Conservation (phyloP, 2,113 vertebrate species). For the Cisticola juncidis region DNA sequence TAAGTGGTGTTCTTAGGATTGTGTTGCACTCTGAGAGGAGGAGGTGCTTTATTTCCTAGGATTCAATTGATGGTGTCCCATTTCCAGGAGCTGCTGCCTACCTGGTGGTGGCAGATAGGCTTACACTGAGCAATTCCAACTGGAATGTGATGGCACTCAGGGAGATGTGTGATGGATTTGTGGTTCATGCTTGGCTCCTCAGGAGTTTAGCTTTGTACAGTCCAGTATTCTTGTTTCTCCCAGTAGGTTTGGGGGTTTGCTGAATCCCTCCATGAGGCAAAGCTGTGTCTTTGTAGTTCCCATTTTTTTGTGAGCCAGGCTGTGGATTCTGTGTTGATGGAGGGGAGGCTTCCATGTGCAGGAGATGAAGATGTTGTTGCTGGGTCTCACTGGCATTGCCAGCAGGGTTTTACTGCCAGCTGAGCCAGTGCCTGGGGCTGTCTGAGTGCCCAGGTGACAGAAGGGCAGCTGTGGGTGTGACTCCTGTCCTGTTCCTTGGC, state of each 20-base stretch:
- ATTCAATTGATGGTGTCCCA: conserved; percentile 1
- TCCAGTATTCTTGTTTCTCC: neutral
- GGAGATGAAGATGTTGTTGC: neutral
- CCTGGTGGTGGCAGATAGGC: neutral
- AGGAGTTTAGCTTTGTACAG: neutral
- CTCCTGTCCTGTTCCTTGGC: neutral
- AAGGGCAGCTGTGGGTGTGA: neutral
- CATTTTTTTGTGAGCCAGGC: neutral
- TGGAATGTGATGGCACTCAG: neutral
- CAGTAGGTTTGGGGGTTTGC: neutral
- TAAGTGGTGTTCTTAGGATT: neutral
- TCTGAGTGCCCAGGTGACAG: neutral
- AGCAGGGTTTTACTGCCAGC: neutral
- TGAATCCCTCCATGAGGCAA: neutral
- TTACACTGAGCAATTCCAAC: neutral
- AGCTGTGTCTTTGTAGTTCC: neutral
- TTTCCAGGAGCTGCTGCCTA: conserved; percentile 12
- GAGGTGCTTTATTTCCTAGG: conserved; percentile 22
- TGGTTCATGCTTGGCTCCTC: neutral
- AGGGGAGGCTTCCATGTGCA: neutral
- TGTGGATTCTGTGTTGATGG: neutral
- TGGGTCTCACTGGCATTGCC: neutral
- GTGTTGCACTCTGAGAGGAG: conserved; percentile 11
- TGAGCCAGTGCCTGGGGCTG: neutral
- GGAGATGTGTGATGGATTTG: neutral